phyloP scores from a whole-genome alignment of 1,140 invertebrate genomes.

The Drosophila aff. region DNA sequence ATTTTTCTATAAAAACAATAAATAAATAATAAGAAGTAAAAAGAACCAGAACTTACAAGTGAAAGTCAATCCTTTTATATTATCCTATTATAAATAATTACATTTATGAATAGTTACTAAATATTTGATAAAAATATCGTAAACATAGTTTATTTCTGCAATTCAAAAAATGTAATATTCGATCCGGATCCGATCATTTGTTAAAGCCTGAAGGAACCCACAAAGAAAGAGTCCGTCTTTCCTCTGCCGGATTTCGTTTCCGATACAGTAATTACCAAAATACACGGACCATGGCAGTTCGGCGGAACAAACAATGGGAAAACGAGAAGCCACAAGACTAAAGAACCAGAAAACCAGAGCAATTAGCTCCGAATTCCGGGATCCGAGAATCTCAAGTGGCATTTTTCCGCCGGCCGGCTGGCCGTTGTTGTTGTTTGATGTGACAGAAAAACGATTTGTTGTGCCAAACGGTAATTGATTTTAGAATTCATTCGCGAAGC shows the following conservation, averaged over 20 bases:
- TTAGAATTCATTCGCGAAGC: constrained; percentile 79
- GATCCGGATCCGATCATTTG: constrained; percentile 7
- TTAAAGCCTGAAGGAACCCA: constrained; percentile 1
- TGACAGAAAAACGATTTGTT: constrained; percentile 82
- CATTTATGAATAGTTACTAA: neutral
- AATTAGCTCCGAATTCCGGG: constrained; percentile 46
- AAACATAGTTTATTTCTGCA: neutral
- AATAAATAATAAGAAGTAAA: neutral
- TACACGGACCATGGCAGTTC: constrained; percentile 32
- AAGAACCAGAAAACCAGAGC: constrained; percentile 30
- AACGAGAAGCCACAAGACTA: neutral
- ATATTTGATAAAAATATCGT: neutral
- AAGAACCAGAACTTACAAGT: neutral
- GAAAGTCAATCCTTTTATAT: neutral
- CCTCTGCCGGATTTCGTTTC: constrained; percentile 10
- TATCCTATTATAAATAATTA: neutral
- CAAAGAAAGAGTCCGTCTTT: neutral
- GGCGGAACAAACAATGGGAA: constrained; percentile 3
- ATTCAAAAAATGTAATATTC: no score
- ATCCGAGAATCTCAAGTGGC: constrained; percentile 42
- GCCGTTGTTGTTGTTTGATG: constrained; percentile 62
- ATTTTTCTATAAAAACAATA: neutral
- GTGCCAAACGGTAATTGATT: constrained; percentile 83
- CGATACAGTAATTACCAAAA: constrained; percentile 47
- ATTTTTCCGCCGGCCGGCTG: constrained; percentile 27